Percentiles rank a stretch among this genome's conserved stretches.
These are phyloP conservation scores for Gadus chalcogrammus DNA, from an alignment of 2,113 vertebrate genomes.

Conservation along the genomic window DNA sequence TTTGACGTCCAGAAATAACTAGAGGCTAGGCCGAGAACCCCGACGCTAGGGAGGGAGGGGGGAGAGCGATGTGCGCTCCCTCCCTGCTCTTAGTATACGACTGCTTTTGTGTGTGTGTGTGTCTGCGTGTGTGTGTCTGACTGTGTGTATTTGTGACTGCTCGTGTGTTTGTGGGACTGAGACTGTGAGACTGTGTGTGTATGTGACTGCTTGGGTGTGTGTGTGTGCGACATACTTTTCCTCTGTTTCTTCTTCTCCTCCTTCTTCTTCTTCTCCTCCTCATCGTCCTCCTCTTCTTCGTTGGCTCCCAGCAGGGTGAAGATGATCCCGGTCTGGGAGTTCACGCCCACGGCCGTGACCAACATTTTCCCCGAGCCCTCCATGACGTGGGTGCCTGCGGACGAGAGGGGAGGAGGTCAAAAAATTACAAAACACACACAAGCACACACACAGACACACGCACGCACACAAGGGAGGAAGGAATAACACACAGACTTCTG, in stretches of 20 bases:
- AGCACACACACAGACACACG: neutral
- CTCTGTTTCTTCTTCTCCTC: conserved; percentile 93
- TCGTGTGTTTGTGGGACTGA: too few relatives aligned
- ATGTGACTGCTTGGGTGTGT: too few relatives aligned
- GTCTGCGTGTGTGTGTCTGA: too few relatives aligned
- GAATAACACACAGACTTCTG: conserved; percentile 13
- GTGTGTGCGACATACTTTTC: conserved; percentile 79
- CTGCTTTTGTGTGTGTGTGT: too few relatives aligned
- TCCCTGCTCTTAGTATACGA: neutral
- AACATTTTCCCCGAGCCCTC: conserved; percentile 99
- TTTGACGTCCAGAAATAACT: neutral
- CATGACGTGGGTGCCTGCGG: conserved; percentile 96
- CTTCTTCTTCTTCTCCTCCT: conserved; percentile 86
- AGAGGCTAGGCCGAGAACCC: neutral
- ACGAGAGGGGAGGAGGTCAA: conserved; percentile 33
- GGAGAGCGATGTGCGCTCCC: too few relatives aligned
- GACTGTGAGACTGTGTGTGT: too few relatives aligned
- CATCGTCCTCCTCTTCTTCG: conserved; percentile 90
- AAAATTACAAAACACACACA: neutral
- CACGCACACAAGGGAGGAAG: conserved; percentile 9
- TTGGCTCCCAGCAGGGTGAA: conserved; percentile 90
- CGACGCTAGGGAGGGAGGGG: neutral
- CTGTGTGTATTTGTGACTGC: too few relatives aligned
- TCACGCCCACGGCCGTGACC: conserved; percentile 94
- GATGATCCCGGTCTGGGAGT: conserved; percentile 99